These are phyloP conservation scores for Ethmia dodecea DNA, from an alignment of 2,888 invertebrate species.

Conservation along the genomic window DNA sequence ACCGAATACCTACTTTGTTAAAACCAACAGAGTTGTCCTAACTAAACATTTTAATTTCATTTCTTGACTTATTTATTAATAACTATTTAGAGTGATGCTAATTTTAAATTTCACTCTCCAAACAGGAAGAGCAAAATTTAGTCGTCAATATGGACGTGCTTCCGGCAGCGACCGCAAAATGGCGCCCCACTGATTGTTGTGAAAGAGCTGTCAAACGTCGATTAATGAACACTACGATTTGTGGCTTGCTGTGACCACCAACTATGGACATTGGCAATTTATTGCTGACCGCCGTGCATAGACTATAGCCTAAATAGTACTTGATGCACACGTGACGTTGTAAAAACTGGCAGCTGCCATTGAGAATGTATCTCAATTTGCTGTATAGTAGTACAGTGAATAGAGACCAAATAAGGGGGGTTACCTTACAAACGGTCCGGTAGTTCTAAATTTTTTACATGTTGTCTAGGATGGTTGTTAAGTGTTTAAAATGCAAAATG, in stretches of 20 bases:
- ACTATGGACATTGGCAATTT: constrained; percentile 27
- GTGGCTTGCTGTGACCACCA: constrained; percentile 47
- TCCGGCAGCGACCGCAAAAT: constrained; percentile 48
- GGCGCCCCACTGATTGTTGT: constrained; percentile 68
- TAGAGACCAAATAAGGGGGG: no score
- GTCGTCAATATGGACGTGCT: constrained; percentile 52
- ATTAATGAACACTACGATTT: constrained; percentile 55
- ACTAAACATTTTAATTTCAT: no score
- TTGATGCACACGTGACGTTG: constrained; percentile 23
- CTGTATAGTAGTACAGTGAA: no score
- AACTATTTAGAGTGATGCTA: no score
- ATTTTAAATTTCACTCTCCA: neutral
- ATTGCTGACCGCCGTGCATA: constrained; percentile 24
- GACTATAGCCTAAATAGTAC: neutral
- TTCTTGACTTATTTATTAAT: no score
- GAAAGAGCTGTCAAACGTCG: constrained; percentile 60
- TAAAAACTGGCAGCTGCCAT: constrained; percentile 32
- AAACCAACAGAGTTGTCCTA: no score
- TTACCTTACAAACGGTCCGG: no score
- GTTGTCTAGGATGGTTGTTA: no score
- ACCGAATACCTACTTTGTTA: no score
- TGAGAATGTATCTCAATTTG: constrained; percentile 5
- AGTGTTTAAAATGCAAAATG: no score
- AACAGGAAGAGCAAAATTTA: constrained; percentile 57
- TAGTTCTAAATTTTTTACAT: no score